Evolutionary conservation across 2,113 vertebrate species (phyloP).

Genomic region (Lepus americanus): DNA sequence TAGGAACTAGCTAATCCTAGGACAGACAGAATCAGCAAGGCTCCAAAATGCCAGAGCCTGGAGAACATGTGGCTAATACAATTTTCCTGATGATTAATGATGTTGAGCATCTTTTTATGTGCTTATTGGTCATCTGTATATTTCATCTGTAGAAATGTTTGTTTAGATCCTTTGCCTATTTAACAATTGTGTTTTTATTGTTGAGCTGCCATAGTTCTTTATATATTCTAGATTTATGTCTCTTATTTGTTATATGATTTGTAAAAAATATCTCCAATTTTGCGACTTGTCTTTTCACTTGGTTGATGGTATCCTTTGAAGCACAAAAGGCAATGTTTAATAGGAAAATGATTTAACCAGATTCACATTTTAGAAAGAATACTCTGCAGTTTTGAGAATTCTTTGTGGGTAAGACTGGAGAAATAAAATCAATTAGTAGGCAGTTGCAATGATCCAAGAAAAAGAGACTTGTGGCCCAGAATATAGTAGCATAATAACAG

Average conservation of each 20-base stretch:
- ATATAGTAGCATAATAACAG: background rate
- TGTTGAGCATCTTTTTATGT: background rate
- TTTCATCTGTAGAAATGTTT: no score
- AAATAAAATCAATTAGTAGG: background rate
- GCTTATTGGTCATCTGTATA: no score
- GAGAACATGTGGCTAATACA: background rate
- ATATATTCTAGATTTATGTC: background rate
- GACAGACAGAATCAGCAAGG: background rate
- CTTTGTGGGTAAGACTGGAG: background rate
- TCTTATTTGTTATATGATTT: constrained; percentile 21
- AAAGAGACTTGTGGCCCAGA: background rate
- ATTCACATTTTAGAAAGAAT: constrained; percentile 34
- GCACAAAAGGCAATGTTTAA: background rate
- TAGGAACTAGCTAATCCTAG: background rate
- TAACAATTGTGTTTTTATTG: background rate
- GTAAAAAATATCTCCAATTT: constrained; percentile 5
- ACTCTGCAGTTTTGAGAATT: background rate
- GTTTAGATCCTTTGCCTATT: no score
- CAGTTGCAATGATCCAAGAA: background rate
- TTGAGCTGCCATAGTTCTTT: background rate
- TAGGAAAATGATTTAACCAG: background rate
- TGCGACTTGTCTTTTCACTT: background rate
- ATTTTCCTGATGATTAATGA: background rate
- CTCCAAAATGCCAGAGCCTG: background rate
- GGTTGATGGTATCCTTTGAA: background rate